Evolutionary conservation across 2,888 invertebrate species (phyloP).

Genomic region (Nephrocerus scutellatus): DNA sequence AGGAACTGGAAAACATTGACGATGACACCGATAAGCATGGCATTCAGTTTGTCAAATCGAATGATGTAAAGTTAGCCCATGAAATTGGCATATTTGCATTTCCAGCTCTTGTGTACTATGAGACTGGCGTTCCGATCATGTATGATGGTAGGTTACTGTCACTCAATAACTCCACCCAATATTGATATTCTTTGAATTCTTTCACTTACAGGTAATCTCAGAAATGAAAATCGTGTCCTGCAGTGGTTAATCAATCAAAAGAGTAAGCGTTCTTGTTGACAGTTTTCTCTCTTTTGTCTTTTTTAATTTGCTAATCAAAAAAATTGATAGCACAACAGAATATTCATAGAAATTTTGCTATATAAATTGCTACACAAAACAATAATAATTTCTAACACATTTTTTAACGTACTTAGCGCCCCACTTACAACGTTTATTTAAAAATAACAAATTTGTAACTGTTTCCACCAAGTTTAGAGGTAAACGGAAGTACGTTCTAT

Average conservation of each 20-base stretch:
- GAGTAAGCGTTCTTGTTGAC: slow-evolving; percentile 70
- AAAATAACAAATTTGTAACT: slow-evolving; percentile 17
- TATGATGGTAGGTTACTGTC: slow-evolving; percentile 88
- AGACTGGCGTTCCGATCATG: slow-evolving; percentile 89
- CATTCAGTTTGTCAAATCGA: slow-evolving; percentile 89
- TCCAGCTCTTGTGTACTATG: slow-evolving; percentile 86
- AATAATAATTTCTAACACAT: too few species aligned
- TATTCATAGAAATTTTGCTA: too few species aligned
- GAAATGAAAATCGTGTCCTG: slow-evolving; percentile 89
- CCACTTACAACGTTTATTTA: slow-evolving; percentile 18
- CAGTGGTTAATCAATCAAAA: slow-evolving; percentile 93
- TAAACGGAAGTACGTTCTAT: slow-evolving; percentile 9
- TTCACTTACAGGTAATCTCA: slow-evolving; percentile 69
- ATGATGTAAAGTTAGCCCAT: slow-evolving; percentile 79
- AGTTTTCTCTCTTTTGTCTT: slow-evolving; percentile 47
- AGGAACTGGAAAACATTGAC: slow-evolving; percentile 85
- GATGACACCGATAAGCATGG: slow-evolving; percentile 89
- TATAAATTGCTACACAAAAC: too few species aligned
- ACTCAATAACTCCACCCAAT: background rate
- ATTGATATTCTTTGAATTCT: background rate
- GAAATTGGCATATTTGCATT: slow-evolving; percentile 89
- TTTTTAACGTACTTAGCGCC: too few species aligned
- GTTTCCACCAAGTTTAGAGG: slow-evolving; percentile 13
- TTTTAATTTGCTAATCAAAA: too few species aligned
- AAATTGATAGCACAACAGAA: too few species aligned